Evolutionary conservation across 2,113 vertebrate genomes (phyloP), one percentile per base, ranked within the genome.

Genomic region (Micronycteris hirsuta): DNA sequence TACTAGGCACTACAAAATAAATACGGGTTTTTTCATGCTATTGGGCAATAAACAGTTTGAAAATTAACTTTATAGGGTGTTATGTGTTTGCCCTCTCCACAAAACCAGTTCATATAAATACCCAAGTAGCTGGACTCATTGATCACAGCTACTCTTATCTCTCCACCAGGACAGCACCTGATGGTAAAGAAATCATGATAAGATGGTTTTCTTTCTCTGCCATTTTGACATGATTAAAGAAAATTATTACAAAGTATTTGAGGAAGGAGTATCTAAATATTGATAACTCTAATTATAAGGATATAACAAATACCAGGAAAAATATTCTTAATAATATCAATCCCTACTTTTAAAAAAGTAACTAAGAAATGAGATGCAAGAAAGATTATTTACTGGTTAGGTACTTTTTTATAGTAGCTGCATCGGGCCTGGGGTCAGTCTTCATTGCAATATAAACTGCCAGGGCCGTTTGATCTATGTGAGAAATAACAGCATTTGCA

Each of bases 361-460:
- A 97, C 84, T 95, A 97, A 98, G 98, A 98, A 98, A 98, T 98
- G 98, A 98, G 98, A 98, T 98, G 98, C 98, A 98, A 98, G 98
- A 98, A 98, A 76, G 97, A 99, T 97, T 99, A 99, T 99, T 99
- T 99, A 99, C 99, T 99, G 99, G 98, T 96, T 97, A 98, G 98
- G 98, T 98, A 99, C 99, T 99, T 99, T 98, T 99, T 99, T 98
- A 99, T 99, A 96, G 99, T 98, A 97, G 99, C 98, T 67, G 99
- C 99, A 67, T 99, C 99, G 7, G 99, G 99, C 65, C 99, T 99
- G n/a, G 99, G 99, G 98, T 99, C 99, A 3, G 98, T 99, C 99
- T 99, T 99, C 99, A 99, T 99, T 71, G 99, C 99, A 98, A 99
- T 98, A 97, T 99, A 99, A 63, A 99, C 98, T 0, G 99, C 99